A percentile compares a stretch with the other conserved stretches of the same genome.
Conservation (phyloP, 2,113 vertebrate species). For the Paradoxurus hermaphroditus region DNA sequence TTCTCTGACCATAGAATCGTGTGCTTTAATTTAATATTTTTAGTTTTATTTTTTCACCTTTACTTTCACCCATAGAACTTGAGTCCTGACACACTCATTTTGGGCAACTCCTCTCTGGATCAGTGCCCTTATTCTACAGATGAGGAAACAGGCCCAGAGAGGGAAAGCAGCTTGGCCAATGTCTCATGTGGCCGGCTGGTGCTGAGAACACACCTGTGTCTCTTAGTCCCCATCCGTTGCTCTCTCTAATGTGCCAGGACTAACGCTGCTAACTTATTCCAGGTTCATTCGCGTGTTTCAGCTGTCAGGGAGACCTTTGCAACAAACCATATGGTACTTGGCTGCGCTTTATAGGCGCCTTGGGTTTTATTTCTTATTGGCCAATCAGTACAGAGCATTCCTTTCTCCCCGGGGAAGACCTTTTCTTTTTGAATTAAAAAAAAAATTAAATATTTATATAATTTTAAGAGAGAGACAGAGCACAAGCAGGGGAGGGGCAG, state of each 20-base stretch:
- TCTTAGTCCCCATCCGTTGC: too few relatives aligned
- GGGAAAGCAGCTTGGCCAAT: neutral
- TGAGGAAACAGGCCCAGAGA: neutral
- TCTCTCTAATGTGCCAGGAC: neutral
- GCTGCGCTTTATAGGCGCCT: neutral
- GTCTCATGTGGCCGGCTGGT: neutral
- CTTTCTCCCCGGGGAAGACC: neutral
- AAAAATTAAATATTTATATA: too few relatives aligned
- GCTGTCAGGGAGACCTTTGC: neutral
- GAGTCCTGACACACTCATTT: neutral
- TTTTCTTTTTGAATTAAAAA: neutral
- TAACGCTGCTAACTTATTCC: neutral
- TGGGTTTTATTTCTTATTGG: neutral
- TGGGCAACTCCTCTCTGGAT: neutral
- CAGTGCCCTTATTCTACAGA: neutral
- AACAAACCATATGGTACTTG: neutral
- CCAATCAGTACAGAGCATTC: neutral
- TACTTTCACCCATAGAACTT: neutral
- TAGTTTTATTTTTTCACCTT: neutral
- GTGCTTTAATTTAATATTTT: neutral
- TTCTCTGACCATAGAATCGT: neutral
- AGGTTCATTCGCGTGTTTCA: rapidly evolving
- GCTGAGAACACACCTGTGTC: neutral
- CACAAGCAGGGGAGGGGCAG: too few relatives aligned
- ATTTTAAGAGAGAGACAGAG: too few relatives aligned